Evolutionary conservation across 2,888 invertebrate species (phyloP), one percentile per base, ranked within the genome.

Genomic region (Mycalesis mineus): DNA sequence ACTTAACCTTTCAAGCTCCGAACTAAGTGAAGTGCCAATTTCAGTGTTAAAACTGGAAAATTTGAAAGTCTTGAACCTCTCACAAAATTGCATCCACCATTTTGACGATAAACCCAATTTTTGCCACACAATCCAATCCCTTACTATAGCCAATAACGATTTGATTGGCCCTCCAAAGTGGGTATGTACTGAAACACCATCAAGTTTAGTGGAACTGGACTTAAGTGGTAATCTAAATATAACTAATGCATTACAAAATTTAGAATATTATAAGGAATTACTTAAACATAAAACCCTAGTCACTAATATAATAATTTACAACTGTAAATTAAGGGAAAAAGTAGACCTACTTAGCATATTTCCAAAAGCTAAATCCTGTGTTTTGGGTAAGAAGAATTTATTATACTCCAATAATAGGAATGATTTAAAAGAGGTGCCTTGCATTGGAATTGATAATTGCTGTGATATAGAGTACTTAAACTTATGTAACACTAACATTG

Each of bases 91-190:
- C 6, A 80, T 89, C 22, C 51, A 67, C 22, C 75, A 69, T 69
- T 88, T 87, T 42, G 75, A 86, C 51, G 74, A 80, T 0, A 69
- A 62, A 0, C 89, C 89, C 2, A 69, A 61, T 6, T 90, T 84
- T 65, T 81, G 76, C 59, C 69, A 84, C 15, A 69, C 65, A 11
- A 63, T 90, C 62, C 74, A 82, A 69, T 51, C 57, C 1, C 65
- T 89, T 17, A 73, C 81, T 67, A 41, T 90, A 50, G 75, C 81
- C 11, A 69, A 78, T 61, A 90, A 90, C 62, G 58, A 63, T 6
- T 68, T 90, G 15, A 45, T 61, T 11, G 70, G 76, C 7, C 85
- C 83, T 17, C 89, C 89, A 5, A 72, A 71, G 39, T 90, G 89
- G 89, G 61, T 89, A 47, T 90, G 86, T 87, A 54, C 68, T 1